phyloP scores from a whole-genome alignment of 92 coral and sea anemone species.

The Chrysogorgia sp. region DNA sequence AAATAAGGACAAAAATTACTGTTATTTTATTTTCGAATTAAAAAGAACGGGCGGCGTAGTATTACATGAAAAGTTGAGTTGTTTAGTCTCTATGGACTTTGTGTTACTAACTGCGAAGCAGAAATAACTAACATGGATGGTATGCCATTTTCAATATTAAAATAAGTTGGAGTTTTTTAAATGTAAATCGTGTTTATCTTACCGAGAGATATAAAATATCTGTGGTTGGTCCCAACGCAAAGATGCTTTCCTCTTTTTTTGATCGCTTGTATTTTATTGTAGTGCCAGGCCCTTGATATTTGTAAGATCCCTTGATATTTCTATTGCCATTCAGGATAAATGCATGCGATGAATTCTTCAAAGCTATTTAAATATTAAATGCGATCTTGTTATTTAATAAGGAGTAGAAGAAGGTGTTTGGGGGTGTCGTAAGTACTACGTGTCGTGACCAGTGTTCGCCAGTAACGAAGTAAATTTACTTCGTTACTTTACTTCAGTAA shows the following conservation, averaged over 20 bases:
- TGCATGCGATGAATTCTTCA: conserved; percentile 65
- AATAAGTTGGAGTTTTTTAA: neutral
- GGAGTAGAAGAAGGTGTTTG: too few species aligned
- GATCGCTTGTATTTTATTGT: conserved; percentile 70
- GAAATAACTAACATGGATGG: too few species aligned
- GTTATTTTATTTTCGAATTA: too few species aligned
- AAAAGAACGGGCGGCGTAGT: too few species aligned
- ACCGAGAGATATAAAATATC: conserved; percentile 78
- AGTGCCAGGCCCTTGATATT: conserved; percentile 71
- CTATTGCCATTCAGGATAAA: conserved; percentile 81
- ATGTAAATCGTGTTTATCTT: conserved; percentile 6
- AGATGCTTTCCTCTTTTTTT: conserved; percentile 64
- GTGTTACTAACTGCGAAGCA: too few species aligned
- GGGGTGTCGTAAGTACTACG: too few species aligned
- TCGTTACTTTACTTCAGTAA: too few species aligned
- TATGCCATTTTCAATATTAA: neutral
- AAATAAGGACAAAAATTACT: neutral
- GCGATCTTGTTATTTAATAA: too few species aligned
- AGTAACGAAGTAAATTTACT: too few species aligned
- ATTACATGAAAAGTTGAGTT: too few species aligned
- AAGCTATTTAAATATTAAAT: conserved; percentile 49
- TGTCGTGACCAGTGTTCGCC: too few species aligned
- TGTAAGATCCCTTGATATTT: conserved; percentile 62
- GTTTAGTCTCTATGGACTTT: too few species aligned
- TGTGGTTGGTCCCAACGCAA: conserved; percentile 75